phyloP scores from a whole-genome alignment of 2,888 invertebrate species.

The Ectobius pallidus region DNA sequence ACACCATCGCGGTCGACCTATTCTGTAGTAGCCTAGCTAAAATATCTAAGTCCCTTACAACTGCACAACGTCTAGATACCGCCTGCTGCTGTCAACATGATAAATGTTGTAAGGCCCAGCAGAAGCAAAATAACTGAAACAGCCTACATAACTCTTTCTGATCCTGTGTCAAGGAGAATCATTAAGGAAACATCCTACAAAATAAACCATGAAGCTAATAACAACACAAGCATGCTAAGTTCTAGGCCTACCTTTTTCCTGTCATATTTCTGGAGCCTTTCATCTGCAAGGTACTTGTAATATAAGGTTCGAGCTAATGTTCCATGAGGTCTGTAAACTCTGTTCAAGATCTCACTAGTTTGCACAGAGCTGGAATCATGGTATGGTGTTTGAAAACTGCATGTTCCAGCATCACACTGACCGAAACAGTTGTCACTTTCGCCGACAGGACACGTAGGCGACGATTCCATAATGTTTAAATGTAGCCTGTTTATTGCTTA shows the following conservation, averaged over 20 bases:
- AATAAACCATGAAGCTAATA: too few relatives aligned
- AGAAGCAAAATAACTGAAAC: too few relatives aligned
- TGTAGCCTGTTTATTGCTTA: background rate
- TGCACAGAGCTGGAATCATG: background rate
- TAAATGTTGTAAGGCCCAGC: too few relatives aligned
- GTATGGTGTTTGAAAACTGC: background rate
- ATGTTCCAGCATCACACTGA: background rate
- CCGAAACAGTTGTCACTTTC: constrained; percentile 24
- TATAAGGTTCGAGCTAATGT: constrained; percentile 73
- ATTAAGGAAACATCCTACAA: too few relatives aligned
- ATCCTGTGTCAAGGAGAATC: too few relatives aligned
- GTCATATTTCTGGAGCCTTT: constrained; percentile 69
- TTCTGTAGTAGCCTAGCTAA: too few relatives aligned
- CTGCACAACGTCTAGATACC: too few relatives aligned
- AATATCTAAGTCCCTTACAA: too few relatives aligned
- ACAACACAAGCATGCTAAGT: too few relatives aligned
- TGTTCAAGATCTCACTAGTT: constrained; percentile 28
- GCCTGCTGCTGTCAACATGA: too few relatives aligned
- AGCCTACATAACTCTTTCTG: too few relatives aligned
- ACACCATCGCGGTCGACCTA: too few relatives aligned
- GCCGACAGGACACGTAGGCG: constrained; percentile 27
- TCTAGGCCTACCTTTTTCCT: constrained; percentile 66
- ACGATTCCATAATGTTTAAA: constrained; percentile 16
- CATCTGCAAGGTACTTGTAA: constrained; percentile 74
- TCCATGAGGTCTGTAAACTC: constrained; percentile 68